A percentile compares a stretch with the other conserved stretches of the same genome.
phyloP scores from a whole-genome alignment of 2,888 invertebrate genomes.

The Eremobia ochroleuca region DNA sequence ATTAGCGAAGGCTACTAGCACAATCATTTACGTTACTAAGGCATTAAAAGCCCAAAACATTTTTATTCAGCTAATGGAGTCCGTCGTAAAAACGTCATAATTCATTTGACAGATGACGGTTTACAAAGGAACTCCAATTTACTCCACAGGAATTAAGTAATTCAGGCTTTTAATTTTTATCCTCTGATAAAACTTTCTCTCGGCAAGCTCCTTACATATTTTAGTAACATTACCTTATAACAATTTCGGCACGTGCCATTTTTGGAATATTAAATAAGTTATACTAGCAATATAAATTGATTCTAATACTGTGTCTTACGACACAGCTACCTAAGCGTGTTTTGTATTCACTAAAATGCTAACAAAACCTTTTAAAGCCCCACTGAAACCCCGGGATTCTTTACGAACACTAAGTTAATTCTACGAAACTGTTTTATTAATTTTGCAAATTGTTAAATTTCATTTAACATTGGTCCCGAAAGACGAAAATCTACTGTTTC shows the following conservation, averaged over 20 bases:
- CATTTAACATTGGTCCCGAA: constrained; percentile 74
- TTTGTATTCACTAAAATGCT: constrained; percentile 52
- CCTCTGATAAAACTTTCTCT: constrained; percentile 69
- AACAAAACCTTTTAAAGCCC: constrained; percentile 66
- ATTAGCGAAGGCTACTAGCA: constrained; percentile 62
- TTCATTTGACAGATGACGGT: constrained; percentile 82
- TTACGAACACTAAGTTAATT: constrained; percentile 71
- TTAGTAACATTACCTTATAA: constrained; percentile 58
- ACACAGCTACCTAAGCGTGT: constrained; percentile 55
- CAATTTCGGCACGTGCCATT: constrained; percentile 23
- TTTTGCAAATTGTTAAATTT: constrained; percentile 83
- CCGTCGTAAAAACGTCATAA: constrained; percentile 79
- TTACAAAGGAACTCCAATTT: constrained; percentile 78
- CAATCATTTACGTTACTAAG: constrained; percentile 63
- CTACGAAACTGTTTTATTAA: constrained; percentile 79
- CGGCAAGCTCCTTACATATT: constrained; percentile 65
- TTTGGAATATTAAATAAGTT: constrained; percentile 25
- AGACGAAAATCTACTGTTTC: constrained; percentile 75
- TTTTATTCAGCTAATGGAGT: constrained; percentile 80
- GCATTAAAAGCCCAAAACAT: constrained; percentile 74
- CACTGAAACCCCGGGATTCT: constrained; percentile 60
- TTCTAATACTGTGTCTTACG: constrained; percentile 18
- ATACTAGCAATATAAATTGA: constrained; percentile 22
- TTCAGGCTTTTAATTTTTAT: constrained; percentile 77
- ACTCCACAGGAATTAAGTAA: constrained; percentile 76